Evolutionary conservation across 1,140 invertebrate genomes (phyloP).

Genomic region (Drosophila sucinea): DNA sequence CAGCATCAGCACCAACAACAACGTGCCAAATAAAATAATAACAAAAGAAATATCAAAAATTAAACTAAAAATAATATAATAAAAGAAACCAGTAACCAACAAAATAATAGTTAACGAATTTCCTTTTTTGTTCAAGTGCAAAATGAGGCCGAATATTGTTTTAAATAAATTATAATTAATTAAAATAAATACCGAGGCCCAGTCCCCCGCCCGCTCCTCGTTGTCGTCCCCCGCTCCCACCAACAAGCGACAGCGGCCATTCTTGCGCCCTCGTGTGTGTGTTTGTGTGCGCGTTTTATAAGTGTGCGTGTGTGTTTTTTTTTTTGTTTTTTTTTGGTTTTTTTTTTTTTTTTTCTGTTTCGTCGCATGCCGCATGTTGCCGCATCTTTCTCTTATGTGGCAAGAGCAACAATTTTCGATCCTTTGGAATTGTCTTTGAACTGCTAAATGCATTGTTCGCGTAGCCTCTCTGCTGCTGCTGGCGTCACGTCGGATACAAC

Average conservation of each 20-base stretch:
- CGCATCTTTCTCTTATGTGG: constrained; percentile 15
- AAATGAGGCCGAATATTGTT: not conserved
- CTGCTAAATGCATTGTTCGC: constrained; percentile 77
- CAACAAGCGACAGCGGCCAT: constrained; percentile 3
- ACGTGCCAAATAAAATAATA: constrained; percentile 58
- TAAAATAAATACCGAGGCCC: constrained; percentile 4
- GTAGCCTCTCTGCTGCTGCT: constrained; percentile 76
- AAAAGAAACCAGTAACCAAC: constrained; percentile 9
- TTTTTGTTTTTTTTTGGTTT: constrained; percentile 14
- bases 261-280: constrained; percentile 23
- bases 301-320: constrained; percentile 16
- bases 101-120: not conserved
- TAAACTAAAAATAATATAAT: constrained; percentile 19
- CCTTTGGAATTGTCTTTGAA: constrained; percentile 6
- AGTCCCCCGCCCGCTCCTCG: not conserved
- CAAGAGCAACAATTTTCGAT: constrained; percentile 18
- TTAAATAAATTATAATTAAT: constrained; percentile 1
- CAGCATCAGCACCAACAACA: constrained; percentile 36
- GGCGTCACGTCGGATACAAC: constrained; percentile 64
- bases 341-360: constrained; percentile 3
- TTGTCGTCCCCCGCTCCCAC: not conserved
- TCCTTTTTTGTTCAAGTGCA: not conserved
- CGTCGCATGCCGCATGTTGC: constrained; percentile 30
- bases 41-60: constrained; percentile 19
- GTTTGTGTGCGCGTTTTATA: not conserved